Evolutionary conservation across 2,888 invertebrate species (phyloP).

Genomic region (Leistus spinibarbis): DNA sequence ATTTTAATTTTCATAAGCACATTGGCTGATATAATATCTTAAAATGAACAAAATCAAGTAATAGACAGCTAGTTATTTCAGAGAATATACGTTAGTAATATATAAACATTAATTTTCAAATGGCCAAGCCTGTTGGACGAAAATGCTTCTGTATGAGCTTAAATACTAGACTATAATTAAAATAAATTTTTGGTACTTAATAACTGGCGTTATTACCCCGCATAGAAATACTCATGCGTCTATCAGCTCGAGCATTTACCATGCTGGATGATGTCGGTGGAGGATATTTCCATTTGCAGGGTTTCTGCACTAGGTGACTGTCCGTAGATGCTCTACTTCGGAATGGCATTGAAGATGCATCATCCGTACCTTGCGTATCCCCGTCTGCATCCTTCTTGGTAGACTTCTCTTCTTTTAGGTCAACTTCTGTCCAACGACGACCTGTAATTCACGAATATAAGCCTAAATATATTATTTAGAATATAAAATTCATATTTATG

Average conservation of each 20-base stretch:
- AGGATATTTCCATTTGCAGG: slow-evolving; percentile 65
- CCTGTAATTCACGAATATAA: slow-evolving; percentile 52
- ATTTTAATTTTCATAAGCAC: too few species aligned
- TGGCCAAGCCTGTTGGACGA: too few species aligned
- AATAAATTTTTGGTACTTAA: slow-evolving; percentile 47
- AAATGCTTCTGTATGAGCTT: background rate
- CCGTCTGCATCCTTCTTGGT: slow-evolving; percentile 53
- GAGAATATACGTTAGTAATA: too few species aligned
- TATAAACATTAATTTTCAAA: too few species aligned
- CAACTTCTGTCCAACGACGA: slow-evolving; percentile 68
- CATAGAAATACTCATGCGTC: slow-evolving; percentile 82
- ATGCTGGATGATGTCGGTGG: slow-evolving; percentile 58
- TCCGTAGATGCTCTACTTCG: slow-evolving; percentile 79
- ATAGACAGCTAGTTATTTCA: too few species aligned
- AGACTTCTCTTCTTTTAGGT: slow-evolving; percentile 64
- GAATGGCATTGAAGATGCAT: slow-evolving; percentile 62
- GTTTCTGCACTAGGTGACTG: slow-evolving; percentile 65
- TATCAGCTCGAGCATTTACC: slow-evolving; percentile 61
- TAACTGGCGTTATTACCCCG: slow-evolving; percentile 66
- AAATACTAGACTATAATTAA: background rate
- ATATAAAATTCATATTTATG: too few species aligned
- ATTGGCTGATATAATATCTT: too few species aligned
- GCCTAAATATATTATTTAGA: too few species aligned
- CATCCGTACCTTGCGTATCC: slow-evolving; percentile 51
- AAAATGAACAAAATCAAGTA: too few species aligned